Conservation (phyloP, 2,797 vertebrate genomes). For the Microctenopoma lineatum region DNA sequence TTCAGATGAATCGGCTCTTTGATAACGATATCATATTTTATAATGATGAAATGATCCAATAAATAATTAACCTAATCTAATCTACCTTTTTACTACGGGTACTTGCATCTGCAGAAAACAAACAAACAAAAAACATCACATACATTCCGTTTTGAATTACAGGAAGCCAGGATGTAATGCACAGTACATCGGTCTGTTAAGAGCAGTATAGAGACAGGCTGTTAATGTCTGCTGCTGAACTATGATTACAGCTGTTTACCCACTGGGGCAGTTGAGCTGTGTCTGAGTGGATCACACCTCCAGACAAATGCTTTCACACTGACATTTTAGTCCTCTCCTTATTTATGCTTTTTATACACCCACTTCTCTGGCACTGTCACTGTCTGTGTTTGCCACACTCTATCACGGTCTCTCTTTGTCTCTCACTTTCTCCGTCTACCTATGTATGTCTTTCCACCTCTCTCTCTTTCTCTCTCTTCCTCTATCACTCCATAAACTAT, state of each 20-base stretch:
- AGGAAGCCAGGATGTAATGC: constrained; percentile 42
- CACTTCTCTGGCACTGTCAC: constrained; percentile 60
- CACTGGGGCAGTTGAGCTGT: constrained; percentile 39
- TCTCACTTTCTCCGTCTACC: constrained; percentile 26
- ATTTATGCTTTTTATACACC: constrained; percentile 71
- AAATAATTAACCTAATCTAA: no score
- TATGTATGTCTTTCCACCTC: constrained; percentile 21
- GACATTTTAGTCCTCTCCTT: constrained; percentile 71
- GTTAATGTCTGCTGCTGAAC: constrained; percentile 58
- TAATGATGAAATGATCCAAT: no score
- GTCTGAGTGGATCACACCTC: constrained; percentile 72
- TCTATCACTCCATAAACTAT: constrained; percentile 58
- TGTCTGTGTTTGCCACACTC: constrained; percentile 52
- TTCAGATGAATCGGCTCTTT: no score
- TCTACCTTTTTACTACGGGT: no score
- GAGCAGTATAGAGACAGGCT: constrained; percentile 35
- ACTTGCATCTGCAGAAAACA: no score
- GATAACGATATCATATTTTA: no score
- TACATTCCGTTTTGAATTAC: constrained; percentile 21
- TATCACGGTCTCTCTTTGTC: constrained; percentile 50
- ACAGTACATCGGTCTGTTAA: constrained; percentile 44
- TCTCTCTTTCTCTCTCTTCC: constrained; percentile 6
- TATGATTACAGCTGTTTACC: constrained; percentile 70
- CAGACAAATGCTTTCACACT: constrained; percentile 63
- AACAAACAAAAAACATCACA: constrained; percentile 7